Base-by-base conservation (phyloP, 2,113 vertebrate species). In the Platichthys flesus region DNA sequence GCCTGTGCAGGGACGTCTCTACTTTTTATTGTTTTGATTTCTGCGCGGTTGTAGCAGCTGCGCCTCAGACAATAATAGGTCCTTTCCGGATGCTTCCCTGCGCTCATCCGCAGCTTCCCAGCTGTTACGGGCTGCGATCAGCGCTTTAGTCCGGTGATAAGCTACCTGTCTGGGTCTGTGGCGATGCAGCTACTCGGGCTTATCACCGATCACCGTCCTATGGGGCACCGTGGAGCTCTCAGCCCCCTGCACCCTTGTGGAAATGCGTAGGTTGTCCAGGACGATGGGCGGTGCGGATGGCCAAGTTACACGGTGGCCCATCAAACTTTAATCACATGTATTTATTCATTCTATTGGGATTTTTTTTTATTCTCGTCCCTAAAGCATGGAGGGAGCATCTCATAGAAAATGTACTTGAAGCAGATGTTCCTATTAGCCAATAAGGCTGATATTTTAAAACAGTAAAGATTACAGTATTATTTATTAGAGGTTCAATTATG, bases 241-340 rank as follows among this genome's bases (percentile, higher is more conserved):
- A 83, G 79, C 75, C 67, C 83, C 71, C 68, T 67, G 40, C 79
- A 68, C 23, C 14, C 31, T 12, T 42, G 35, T 26, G 68, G 37
- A 87, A 73, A 84, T 87, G 85, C 86, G 78, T 60, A 67, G 74
- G 75, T 21, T 73, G 70, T 76, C 70, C 75, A 23, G 82, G 68
- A 76, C 24, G 58, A 74, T 6, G 76, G 74, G 66, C 35, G 67
- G 59, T 56, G 84, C 80, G 64, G 51, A 55, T 61, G 77, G 58
- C 28, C 76, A 81, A 84, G 58, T 83, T 79, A 51, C 67, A 76
- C 3, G 37, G 28, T 23, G 42, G 35, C 49, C 26, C 67, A 54
- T 74, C 62, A 84, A 87, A 92, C 81, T 90, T 90, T 81, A 77
- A 81, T 58, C 54, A 31, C 3, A 47, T 71, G 15, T 2, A 21